Conservation (phyloP, 2,888 invertebrate species). For the Dexiosoma caninum region DNA sequence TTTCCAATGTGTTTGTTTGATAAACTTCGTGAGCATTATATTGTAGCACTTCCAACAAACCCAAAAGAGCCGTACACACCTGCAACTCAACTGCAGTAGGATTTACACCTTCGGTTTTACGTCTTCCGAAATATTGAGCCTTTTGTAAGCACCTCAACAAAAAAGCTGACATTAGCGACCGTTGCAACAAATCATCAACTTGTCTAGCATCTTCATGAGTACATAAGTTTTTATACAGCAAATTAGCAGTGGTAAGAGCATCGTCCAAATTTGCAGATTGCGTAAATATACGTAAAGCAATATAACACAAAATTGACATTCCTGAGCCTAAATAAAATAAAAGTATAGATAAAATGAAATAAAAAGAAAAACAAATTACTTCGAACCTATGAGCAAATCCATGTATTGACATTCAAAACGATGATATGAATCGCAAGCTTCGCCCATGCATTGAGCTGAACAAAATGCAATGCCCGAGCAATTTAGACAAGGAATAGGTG, state of each 20-base stretch:
- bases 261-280: conserved; percentile 79
- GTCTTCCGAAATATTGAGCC: conserved; percentile 81
- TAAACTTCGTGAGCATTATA: conserved; percentile 92
- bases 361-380: conserved; percentile 24
- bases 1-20: conserved; percentile 81
- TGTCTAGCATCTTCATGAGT: conserved; percentile 82
- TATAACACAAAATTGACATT: conserved; percentile 87
- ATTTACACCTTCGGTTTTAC: conserved; percentile 77
- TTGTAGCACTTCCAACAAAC: conserved; percentile 86
- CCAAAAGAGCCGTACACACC: conserved; percentile 83
- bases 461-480: conserved; percentile 90
- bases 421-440: conserved; percentile 84
- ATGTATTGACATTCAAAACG: conserved; percentile 86
- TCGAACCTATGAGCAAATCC: conserved; percentile 86
- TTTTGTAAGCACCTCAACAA: conserved; percentile 85
- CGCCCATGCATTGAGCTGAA: conserved; percentile 82
- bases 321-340: conserved; percentile 82
- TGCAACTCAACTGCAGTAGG: conserved; percentile 80
- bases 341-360: not conserved
- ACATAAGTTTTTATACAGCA: conserved; percentile 83
- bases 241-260: conserved; percentile 75
- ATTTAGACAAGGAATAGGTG: conserved; percentile 84
- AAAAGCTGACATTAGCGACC: conserved; percentile 88
- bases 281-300: conserved; percentile 87
- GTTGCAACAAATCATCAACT: conserved; percentile 84